Percentiles rank a stretch among this genome's conserved stretches.
These are phyloP conservation scores for Stratiomys singularior DNA, from an alignment of 2,888 invertebrate species.

Conservation along the genomic window DNA sequence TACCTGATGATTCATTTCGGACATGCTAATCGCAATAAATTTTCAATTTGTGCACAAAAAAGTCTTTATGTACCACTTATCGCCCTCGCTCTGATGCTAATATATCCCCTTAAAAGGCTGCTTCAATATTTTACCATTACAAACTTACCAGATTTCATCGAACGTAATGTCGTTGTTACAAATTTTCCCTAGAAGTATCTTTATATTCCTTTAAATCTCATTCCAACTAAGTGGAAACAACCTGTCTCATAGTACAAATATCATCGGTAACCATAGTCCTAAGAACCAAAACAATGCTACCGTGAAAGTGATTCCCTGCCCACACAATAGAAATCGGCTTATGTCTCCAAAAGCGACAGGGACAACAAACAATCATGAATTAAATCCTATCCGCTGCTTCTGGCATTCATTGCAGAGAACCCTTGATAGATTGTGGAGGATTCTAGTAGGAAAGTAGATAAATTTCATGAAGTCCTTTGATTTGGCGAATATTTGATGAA, in stretches of 20 bases:
- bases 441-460: not conserved
- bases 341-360: constrained; percentile 59
- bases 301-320: constrained; percentile 49
- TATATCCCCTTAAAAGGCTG: too few species aligned
- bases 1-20: too few species aligned
- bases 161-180: not conserved
- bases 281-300: constrained; percentile 8
- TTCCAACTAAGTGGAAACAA: not conserved
- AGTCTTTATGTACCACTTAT: too few species aligned
- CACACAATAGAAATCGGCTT: constrained; percentile 61
- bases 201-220: not conserved
- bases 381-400: constrained; percentile 30
- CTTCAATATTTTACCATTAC: constrained; percentile 15
- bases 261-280: constrained; percentile 15
- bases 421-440: not conserved
- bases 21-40: too few species aligned
- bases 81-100: too few species aligned
- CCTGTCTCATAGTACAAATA: constrained; percentile 17
- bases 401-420: constrained; percentile 18
- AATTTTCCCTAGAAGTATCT: too few species aligned
- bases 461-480: not conserved
- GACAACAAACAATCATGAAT: constrained; percentile 50
- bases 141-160: not conserved
- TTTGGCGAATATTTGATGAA: not conserved
- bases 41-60: too few species aligned